These are phyloP conservation scores for Calameuta pallipes DNA, from an alignment of 2,888 invertebrate genomes.

Conservation along the genomic window DNA sequence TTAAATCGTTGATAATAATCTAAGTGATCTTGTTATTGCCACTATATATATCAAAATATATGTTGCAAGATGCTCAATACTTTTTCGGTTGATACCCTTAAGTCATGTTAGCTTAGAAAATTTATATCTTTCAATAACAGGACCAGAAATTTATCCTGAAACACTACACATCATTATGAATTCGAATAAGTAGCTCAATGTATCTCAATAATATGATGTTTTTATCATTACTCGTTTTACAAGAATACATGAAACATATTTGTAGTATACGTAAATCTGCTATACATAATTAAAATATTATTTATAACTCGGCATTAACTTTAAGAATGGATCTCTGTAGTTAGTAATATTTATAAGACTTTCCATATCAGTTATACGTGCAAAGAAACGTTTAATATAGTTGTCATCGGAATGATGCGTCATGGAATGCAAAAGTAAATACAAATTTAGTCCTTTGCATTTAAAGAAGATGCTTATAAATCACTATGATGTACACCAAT, in stretches of 20 bases:
- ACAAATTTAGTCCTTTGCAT: background rate
- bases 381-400: background rate
- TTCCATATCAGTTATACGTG: background rate
- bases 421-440: background rate
- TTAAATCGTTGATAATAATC: background rate
- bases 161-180: background rate
- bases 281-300: background rate
- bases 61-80: background rate
- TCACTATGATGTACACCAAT: background rate
- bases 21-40: background rate
- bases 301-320: background rate
- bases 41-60: background rate
- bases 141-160: too few species aligned
- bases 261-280: background rate
- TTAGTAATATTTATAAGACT: background rate
- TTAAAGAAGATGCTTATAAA: background rate
- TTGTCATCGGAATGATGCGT: background rate
- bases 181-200: background rate
- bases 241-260: background rate
- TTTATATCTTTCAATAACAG: background rate
- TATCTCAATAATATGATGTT: background rate
- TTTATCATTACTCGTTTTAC: background rate
- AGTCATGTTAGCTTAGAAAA: background rate
- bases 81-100: background rate
- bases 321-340: background rate